Evolutionary conservation across 2,113 vertebrate genomes (phyloP), one percentile per base, ranked within the genome.

Genomic region (Eulemur rufifrons): DNA sequence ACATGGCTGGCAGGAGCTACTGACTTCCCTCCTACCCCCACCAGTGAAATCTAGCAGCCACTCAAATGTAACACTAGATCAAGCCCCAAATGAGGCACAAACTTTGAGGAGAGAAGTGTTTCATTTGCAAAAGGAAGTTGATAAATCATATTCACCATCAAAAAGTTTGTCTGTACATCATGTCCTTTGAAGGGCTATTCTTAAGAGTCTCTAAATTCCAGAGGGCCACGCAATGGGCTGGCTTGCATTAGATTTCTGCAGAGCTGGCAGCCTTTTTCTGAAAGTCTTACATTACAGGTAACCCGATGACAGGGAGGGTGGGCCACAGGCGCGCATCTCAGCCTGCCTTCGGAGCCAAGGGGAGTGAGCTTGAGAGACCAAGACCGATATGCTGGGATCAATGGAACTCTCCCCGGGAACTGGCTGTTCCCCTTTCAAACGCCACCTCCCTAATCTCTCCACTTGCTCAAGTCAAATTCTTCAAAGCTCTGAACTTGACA

Each of bases 261-360:
- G 84, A 95, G 87, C 91, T 97, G 92, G 95, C 96, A 96, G 87
- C 80, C 94, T 94, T 74, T 81, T 88, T 78, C 95, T 96, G 71
- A 71, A 95, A 94, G 97, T 95, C 94, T 97, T 96, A 96, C 81
- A 92, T 98, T 98, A 94, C 97, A 97, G 96, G 97, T 96, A 98
- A 97, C 85, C 85, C 54, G 96, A 98, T 97, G 90, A 97, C 92
- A 73, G 90, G 23, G 86, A 93, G 94, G 84, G 82, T 97, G 96
- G 96, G 80, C 90, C 94, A 90, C 61, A 93, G 86, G 76, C 96
- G 18, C 0, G 10, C 61, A 92, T 68, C 93, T 78, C 77, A 93
- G 59, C 63, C 12, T 63, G 39, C 73, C 85, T 64, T 10, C 8
- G 27, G 25, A 92, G 96, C 85, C 87, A 87, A 94, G 45, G 29